phyloP scores from a whole-genome alignment of 2,888 invertebrate genomes.

The Pollenia labialis region DNA sequence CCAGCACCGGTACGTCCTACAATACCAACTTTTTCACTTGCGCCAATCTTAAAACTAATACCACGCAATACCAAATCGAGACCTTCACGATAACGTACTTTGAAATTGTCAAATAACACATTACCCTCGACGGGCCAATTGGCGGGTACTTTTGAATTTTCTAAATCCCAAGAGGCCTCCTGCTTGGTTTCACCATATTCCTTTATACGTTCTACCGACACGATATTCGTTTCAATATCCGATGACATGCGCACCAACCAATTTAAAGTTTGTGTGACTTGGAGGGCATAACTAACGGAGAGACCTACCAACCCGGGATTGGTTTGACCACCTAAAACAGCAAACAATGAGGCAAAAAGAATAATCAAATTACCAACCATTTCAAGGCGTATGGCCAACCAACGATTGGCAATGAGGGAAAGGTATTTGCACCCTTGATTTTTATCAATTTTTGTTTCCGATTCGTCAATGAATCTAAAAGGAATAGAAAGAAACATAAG shows the following conservation, averaged over 20 bases:
- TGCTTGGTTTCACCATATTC: constrained; percentile 95
- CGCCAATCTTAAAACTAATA: constrained; percentile 90
- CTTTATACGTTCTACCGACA: constrained; percentile 97
- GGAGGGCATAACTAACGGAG: constrained; percentile 94
- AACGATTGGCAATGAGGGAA: constrained; percentile 96
- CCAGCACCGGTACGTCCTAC: constrained; percentile 96
- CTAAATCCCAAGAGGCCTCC: constrained; percentile 92
- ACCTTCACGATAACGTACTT: constrained; percentile 94
- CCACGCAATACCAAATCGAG: constrained; percentile 93
- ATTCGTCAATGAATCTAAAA: constrained; percentile 92
- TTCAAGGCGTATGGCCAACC: constrained; percentile 97
- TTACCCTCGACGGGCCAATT: constrained; percentile 93
- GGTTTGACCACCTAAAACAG: constrained; percentile 91
- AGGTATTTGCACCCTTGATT: constrained; percentile 97
- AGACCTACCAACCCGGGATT: constrained; percentile 93
- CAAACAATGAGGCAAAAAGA: constrained; percentile 96
- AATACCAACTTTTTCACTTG: constrained; percentile 95
- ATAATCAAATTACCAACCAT: constrained; percentile 98
- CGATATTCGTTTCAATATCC: constrained; percentile 98
- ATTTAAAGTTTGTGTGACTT: constrained; percentile 97
- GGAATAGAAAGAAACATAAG: background rate
- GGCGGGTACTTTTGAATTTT: constrained; percentile 86
- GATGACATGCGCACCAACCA: constrained; percentile 98
- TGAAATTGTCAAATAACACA: constrained; percentile 91
- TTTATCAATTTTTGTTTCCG: constrained; percentile 94